phyloP scores from a whole-genome alignment of 2,888 invertebrate genomes.

The Carterocephalus palaemon region DNA sequence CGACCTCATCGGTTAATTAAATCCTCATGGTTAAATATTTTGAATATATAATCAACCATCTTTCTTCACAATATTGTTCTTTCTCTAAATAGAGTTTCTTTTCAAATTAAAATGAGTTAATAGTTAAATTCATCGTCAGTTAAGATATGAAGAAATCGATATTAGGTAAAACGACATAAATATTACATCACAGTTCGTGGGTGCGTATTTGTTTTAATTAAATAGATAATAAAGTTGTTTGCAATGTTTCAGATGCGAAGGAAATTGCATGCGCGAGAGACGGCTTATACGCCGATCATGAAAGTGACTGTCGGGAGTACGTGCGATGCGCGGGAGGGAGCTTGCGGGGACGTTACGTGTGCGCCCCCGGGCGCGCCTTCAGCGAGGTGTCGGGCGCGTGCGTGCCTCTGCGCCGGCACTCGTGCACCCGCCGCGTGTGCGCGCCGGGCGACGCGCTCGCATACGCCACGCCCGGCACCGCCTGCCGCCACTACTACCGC shows the following conservation, averaged over 20 bases:
- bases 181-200: no score
- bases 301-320: slow-evolving; percentile 66
- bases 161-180: no score
- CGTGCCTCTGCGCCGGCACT: slow-evolving; percentile 52
- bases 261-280: slow-evolving; percentile 55
- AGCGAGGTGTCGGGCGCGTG: slow-evolving; percentile 65
- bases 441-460: slow-evolving; percentile 55
- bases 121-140: no score
- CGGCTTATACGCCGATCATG: slow-evolving; percentile 68
- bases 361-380: slow-evolving; percentile 61
- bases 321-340: slow-evolving; percentile 58
- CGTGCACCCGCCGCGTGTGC: slow-evolving; percentile 64
- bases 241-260: slow-evolving; percentile 50
- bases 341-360: slow-evolving; percentile 53
- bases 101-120: no score
- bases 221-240: background rate
- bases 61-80: no score
- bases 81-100: no score
- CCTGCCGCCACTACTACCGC: slow-evolving; percentile 79
- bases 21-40: background rate
- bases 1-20: background rate
- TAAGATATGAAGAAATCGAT: no score
- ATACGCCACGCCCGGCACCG: slow-evolving; percentile 77
- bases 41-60: no score
- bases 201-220: no score